Evolutionary conservation across 1,140 invertebrate species (phyloP).

Genomic region (Hesperophylax magnus): DNA sequence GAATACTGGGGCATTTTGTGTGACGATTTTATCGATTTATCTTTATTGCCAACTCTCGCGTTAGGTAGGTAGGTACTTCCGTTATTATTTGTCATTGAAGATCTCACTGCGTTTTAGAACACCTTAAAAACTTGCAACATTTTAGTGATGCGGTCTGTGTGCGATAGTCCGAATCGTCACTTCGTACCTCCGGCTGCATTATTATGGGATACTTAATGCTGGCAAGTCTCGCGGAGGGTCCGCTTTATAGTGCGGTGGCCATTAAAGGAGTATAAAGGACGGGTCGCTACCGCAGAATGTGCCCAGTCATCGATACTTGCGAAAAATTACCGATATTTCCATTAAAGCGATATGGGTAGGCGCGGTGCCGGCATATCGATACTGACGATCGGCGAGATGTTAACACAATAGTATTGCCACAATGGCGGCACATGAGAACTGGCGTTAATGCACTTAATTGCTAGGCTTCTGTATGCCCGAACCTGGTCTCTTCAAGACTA

Average conservation of each 20-base stretch:
- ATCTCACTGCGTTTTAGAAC: no score
- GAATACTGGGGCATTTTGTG: no score
- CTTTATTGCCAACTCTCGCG: no score
- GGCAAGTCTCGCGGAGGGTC: background rate
- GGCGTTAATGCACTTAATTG: no score
- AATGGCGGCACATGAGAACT: no score
- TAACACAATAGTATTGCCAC: no score
- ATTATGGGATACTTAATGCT: background rate
- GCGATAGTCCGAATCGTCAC: conserved; percentile 11
- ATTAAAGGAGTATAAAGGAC: conserved; percentile 16
- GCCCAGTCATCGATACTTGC: conserved; percentile 17
- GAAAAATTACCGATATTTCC: conserved; percentile 19
- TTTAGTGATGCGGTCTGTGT: conserved; percentile 11
- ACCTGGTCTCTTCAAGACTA: background rate
- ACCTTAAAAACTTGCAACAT: background rate
- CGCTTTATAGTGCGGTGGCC: conserved; percentile 25
- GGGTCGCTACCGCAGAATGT: conserved; percentile 30
- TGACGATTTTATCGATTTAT: no score
- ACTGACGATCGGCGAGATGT: background rate
- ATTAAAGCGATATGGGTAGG: conserved; percentile 17
- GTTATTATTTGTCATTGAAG: no score
- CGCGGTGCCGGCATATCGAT: background rate
- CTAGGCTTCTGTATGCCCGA: no score
- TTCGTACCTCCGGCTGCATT: background rate
- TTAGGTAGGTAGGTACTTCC: no score